Evolutionary conservation across 2,888 invertebrate genomes (phyloP).

Genomic region (Proisotoma minuta): DNA sequence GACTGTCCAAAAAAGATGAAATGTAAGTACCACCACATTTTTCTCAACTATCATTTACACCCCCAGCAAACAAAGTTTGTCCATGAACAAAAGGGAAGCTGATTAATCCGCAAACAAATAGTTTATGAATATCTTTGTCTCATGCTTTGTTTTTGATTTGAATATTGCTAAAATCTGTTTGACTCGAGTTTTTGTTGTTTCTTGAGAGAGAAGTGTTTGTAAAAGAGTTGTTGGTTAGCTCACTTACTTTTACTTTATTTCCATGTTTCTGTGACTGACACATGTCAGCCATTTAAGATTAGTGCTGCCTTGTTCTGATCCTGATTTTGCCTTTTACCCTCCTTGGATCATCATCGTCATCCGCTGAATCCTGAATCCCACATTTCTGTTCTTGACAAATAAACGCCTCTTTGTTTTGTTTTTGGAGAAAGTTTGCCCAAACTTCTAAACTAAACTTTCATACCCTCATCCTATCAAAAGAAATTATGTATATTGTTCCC

Average conservation of each 20-base stretch:
- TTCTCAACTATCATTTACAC: background rate
- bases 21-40: conserved; percentile 52
- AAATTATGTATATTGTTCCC: too few species aligned
- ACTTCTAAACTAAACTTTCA: too few species aligned
- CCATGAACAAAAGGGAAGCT: conserved; percentile 2
- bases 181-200: background rate
- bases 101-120: too few species aligned
- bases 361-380: too few species aligned
- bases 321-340: background rate
- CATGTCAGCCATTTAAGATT: conserved; percentile 39
- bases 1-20: conserved; percentile 58
- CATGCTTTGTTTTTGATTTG: background rate
- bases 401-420: background rate
- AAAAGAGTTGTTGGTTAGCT: too few species aligned
- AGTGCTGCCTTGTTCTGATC: background rate
- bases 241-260: background rate
- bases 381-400: conserved; percentile 3
- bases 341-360: background rate
- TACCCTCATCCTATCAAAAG: too few species aligned
- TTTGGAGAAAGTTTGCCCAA: conserved; percentile 6
- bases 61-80: background rate
- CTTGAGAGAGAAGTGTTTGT: background rate
- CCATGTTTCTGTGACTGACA: conserved; percentile 47
- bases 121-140: background rate
- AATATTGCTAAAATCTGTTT: too few species aligned